These are phyloP conservation scores for Zophobas atratus DNA, from an alignment of 1,140 invertebrate species.

Conservation along the genomic window DNA sequence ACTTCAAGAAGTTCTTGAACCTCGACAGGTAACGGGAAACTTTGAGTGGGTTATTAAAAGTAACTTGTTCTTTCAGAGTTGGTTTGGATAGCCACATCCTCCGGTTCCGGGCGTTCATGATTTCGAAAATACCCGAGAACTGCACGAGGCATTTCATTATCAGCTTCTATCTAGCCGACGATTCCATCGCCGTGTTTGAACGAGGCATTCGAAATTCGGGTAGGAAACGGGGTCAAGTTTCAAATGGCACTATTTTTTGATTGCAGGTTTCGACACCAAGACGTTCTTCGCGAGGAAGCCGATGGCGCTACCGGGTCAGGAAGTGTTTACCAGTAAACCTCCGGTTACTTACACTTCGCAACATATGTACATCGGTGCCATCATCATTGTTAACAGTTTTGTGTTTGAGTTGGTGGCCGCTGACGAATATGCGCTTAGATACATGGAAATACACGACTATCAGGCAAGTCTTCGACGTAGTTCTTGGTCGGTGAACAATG, in stretches of 20 bases:
- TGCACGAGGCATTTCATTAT: constrained; percentile 83
- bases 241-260: not conserved
- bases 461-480: constrained; percentile 72
- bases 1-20: constrained; percentile 86
- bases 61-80: constrained; percentile 68
- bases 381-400: constrained; percentile 82
- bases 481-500: not conserved
- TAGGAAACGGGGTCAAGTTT: constrained; percentile 54
- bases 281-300: constrained; percentile 77
- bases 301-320: constrained; percentile 83
- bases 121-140: constrained; percentile 80
- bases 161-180: constrained; percentile 86
- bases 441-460: constrained; percentile 86
- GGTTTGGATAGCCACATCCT: constrained; percentile 85
- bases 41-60: not conserved
- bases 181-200: constrained; percentile 88
- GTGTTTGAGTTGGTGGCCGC: constrained; percentile 84
- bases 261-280: constrained; percentile 73
- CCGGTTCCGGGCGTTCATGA: constrained; percentile 83
- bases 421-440: constrained; percentile 89
- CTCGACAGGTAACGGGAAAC: constrained; percentile 76
- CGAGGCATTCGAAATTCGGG: constrained; percentile 82
- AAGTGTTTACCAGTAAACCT: constrained; percentile 76
- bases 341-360: constrained; percentile 82
- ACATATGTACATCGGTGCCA: constrained; percentile 88